A percentile compares a stretch with the other conserved stretches of the same genome.
Conservation (phyloP, 2,888 invertebrate genomes). For the Deladenus siricidicola region DNA sequence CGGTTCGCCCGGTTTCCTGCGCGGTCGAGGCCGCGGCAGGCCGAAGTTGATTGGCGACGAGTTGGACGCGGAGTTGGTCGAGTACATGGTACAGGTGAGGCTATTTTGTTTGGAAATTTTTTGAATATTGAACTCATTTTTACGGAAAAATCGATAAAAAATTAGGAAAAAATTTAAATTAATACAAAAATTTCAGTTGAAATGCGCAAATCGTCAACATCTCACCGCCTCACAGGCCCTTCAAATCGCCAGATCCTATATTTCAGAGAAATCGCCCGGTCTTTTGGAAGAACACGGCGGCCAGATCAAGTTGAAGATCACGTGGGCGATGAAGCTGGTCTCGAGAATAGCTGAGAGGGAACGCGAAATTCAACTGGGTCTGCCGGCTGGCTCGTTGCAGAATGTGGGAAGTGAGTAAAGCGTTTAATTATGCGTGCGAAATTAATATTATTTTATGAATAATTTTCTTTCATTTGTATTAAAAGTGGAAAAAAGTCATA, state of each 20-base stretch:
- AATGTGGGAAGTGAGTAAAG: slow-evolving; percentile 13
- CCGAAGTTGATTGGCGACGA: slow-evolving; percentile 53
- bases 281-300: slow-evolving; percentile 56
- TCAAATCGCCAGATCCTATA: slow-evolving; percentile 54
- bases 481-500: no score
- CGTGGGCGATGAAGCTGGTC: slow-evolving; percentile 54
- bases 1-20: slow-evolving; percentile 24
- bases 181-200: slow-evolving; percentile 21
- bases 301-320: slow-evolving; percentile 54
- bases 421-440: neutral
- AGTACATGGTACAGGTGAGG: slow-evolving; percentile 43
- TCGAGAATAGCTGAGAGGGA: slow-evolving; percentile 18
- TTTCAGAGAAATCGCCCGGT: slow-evolving; percentile 53
- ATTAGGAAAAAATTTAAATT: neutral
- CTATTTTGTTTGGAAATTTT: neutral
- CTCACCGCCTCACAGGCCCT: slow-evolving; percentile 53
- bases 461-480: no score
- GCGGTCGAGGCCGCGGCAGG: slow-evolving; percentile 49
- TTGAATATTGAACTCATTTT: neutral
- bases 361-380: slow-evolving; percentile 20
- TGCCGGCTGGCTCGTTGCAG: slow-evolving; percentile 16
- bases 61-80: slow-evolving; percentile 49
- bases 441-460: neutral
- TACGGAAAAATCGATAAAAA: neutral
- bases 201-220: slow-evolving; percentile 35